These are phyloP conservation scores for Myathropa florea DNA, from an alignment of 2,888 invertebrate species.

Conservation along the genomic window DNA sequence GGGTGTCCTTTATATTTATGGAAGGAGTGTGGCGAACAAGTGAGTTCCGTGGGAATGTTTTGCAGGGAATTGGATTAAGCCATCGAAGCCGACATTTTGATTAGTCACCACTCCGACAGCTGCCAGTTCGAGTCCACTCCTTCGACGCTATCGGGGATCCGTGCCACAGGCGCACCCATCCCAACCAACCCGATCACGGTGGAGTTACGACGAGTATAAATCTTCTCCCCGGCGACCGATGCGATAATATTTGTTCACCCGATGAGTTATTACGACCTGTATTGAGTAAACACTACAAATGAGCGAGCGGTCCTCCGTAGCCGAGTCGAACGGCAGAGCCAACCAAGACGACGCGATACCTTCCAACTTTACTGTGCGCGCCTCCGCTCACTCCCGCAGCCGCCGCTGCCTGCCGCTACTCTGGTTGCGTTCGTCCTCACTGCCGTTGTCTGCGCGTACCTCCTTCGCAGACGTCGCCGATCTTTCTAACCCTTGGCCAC, in stretches of 20 bases:
- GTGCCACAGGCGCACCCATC: slow-evolving; percentile 26
- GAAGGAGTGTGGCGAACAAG: slow-evolving; percentile 37
- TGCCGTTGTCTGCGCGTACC: neutral
- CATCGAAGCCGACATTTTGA: neutral
- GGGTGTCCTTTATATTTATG: neutral
- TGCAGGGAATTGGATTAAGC: neutral
- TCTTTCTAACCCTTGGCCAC: slow-evolving; percentile 45
- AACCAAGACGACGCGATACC: neutral
- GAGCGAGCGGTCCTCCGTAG: slow-evolving; percentile 40
- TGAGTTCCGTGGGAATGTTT: slow-evolving; percentile 56
- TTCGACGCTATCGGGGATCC: neutral
- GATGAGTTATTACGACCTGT: slow-evolving; percentile 41
- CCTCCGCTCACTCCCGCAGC: slow-evolving; percentile 48
- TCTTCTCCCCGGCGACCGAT: slow-evolving; percentile 3
- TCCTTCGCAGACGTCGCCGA: slow-evolving; percentile 15
- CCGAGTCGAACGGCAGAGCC: slow-evolving; percentile 6
- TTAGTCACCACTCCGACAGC: neutral
- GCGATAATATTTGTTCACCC: slow-evolving; percentile 44
- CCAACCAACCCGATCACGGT: neutral
- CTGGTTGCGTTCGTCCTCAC: neutral
- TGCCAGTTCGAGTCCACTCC: neutral
- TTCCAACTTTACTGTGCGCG: slow-evolving; percentile 23
- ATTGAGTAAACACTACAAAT: slow-evolving; percentile 39
- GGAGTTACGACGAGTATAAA: slow-evolving; percentile 34
- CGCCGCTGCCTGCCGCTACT: slow-evolving; percentile 29